Evolutionary conservation across 2,797 vertebrate species (phyloP).

Genomic region (Glyptemys insculpta): DNA sequence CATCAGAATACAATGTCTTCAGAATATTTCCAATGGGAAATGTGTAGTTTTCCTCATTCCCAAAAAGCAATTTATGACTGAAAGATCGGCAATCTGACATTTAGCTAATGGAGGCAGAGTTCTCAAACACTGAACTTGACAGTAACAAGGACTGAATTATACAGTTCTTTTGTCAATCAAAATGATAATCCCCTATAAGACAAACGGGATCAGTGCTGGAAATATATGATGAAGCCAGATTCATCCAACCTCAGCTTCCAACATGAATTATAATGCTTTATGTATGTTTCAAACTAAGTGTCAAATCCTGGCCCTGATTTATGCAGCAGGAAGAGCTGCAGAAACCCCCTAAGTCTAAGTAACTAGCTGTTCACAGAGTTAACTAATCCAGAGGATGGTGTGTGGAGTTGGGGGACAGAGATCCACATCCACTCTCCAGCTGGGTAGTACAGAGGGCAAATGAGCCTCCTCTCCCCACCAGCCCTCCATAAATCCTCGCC

Average conservation of each 20-base stretch:
- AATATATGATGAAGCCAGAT: slow-evolving; percentile 23
- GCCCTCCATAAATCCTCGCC: rapidly evolving
- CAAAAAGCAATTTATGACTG: slow-evolving; percentile 51
- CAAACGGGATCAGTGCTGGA: slow-evolving; percentile 28
- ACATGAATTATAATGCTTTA: not conserved
- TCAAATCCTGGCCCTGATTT: not conserved
- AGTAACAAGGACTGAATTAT: slow-evolving; percentile 64
- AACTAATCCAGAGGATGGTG: not conserved
- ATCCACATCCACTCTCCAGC: not conserved
- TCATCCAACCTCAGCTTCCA: not conserved
- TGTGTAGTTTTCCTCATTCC: slow-evolving; percentile 50
- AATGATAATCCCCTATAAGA: slow-evolving; percentile 58
- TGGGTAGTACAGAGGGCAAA: not conserved
- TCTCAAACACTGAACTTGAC: slow-evolving; percentile 71
- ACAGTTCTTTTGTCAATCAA: slow-evolving; percentile 61
- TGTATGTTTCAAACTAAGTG: not conserved
- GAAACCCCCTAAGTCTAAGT: not conserved
- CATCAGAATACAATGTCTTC: not conserved
- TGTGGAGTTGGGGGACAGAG: not conserved
- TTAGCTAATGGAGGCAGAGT: slow-evolving; percentile 65
- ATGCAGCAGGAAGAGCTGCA: rapidly evolving
- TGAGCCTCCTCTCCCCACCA: not conserved
- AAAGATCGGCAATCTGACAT: slow-evolving; percentile 59
- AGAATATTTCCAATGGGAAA: slow-evolving; percentile 43
- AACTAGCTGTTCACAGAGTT: not conserved